phyloP scores from a whole-genome alignment of 1,140 invertebrate genomes.

The Scylla paramamosain region DNA sequence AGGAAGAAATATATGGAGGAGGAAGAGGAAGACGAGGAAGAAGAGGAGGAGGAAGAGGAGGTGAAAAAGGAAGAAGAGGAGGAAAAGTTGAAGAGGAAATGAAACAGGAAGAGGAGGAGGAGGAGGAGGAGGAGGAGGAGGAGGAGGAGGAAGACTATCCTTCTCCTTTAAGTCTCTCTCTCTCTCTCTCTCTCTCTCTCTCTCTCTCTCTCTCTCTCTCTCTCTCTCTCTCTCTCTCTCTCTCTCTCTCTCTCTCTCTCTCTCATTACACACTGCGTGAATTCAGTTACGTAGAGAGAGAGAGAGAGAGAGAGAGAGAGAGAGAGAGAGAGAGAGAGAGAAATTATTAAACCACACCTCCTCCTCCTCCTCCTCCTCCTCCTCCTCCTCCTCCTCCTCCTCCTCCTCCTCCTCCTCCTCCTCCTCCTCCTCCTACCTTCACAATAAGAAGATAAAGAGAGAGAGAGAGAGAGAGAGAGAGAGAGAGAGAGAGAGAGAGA shows the following conservation, averaged over 20 bases:
- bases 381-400: slow-evolving; percentile 1
- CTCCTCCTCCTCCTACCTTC: not conserved
- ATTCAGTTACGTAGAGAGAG: not conserved
- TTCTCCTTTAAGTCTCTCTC: not conserved
- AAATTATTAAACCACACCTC: not conserved
- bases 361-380: not conserved
- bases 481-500: too few species aligned
- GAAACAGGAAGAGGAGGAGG: too few species aligned
- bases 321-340: not conserved
- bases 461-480: too few species aligned
- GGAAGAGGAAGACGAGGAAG: too few species aligned
- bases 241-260: not conserved
- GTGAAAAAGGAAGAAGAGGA: too few species aligned
- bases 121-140: too few species aligned
- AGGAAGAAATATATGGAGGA: too few species aligned
- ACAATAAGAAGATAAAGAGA: not conserved
- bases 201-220: not conserved
- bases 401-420: not conserved
- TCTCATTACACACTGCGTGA: not conserved
- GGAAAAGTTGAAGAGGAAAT: not conserved
- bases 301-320: not conserved
- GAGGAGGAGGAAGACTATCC: too few species aligned
- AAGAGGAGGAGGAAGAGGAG: too few species aligned
- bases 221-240: not conserved
- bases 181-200: slow-evolving; percentile 32